Conservation (phyloP, 2,113 vertebrate genomes). For the Podocnemis expansa region DNA sequence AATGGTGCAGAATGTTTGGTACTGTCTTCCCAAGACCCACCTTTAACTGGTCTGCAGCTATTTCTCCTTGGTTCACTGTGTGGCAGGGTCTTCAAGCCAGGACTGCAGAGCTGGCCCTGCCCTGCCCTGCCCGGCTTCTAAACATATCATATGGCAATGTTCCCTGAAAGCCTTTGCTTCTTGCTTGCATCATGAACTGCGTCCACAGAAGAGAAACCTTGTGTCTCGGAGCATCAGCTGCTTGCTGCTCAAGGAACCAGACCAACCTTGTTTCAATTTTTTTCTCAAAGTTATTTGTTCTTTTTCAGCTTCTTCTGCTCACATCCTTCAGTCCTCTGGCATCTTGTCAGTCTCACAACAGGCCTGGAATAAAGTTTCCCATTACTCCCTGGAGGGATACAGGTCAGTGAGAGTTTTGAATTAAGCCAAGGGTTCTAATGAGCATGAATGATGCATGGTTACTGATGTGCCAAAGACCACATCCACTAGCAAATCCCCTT, state of each 20-base stretch:
- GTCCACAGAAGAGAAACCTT: fast-evolving
- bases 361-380: conserved; percentile 81
- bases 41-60: neutral
- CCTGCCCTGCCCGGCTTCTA: neutral
- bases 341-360: conserved; percentile 80
- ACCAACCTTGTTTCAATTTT: neutral
- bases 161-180: neutral
- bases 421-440: neutral
- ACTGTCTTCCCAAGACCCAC: neutral
- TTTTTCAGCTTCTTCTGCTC: conserved; percentile 75
- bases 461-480: fast-evolving
- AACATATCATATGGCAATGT: neutral
- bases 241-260: neutral
- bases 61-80: neutral
- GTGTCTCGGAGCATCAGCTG: no score
- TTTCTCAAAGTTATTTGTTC: neutral
- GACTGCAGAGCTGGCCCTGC: neutral
- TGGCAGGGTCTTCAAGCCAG: neutral
- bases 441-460: fast-evolving
- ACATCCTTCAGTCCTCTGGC: conserved; percentile 80
- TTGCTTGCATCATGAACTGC: neutral
- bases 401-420: conserved; percentile 70
- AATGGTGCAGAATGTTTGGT: no score
- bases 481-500: fast-evolving
- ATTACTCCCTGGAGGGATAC: conserved; percentile 80